Evolutionary conservation across 2,113 vertebrate genomes (phyloP).

Genomic region (Apodemus speciosus): DNA sequence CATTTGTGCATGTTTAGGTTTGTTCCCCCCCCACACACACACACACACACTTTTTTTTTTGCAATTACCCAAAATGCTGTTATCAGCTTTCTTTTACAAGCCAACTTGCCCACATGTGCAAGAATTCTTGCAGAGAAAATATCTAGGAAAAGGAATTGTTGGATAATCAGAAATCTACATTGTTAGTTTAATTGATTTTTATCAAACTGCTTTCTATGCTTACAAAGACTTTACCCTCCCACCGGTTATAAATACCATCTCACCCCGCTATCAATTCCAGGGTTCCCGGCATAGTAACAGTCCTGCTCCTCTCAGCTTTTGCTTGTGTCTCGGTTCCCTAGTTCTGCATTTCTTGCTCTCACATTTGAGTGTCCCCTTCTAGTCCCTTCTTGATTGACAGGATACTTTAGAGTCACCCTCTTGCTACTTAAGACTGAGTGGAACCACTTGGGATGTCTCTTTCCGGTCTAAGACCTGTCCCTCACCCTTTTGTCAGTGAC

Average conservation of each 20-base stretch:
- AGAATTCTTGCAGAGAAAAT: conserved; percentile 43
- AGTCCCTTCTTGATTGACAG: not conserved
- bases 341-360: not conserved
- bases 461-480: not conserved
- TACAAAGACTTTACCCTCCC: not conserved
- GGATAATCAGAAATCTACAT: not conserved
- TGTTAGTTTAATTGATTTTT: conserved; percentile 21
- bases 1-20: not conserved
- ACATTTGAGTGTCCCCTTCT: conserved; percentile 1
- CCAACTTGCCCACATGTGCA: not conserved
- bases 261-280: not conserved
- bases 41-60: conserved; percentile 12
- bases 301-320: not conserved
- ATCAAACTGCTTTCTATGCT: not conserved
- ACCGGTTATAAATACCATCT: not conserved
- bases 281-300: not conserved
- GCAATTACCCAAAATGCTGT: conserved; percentile 14
- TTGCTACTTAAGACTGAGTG: not conserved
- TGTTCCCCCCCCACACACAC: not conserved
- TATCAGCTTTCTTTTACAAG: not conserved
- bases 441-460: not conserved
- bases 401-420: not conserved
- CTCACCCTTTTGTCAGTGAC: not conserved
- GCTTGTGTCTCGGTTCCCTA: not conserved
- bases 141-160: conserved; percentile 2